Evolutionary conservation across 2,888 invertebrate genomes (phyloP), one percentile per base, ranked within the genome.

Genomic region (Archaeoteleia sp.): DNA sequence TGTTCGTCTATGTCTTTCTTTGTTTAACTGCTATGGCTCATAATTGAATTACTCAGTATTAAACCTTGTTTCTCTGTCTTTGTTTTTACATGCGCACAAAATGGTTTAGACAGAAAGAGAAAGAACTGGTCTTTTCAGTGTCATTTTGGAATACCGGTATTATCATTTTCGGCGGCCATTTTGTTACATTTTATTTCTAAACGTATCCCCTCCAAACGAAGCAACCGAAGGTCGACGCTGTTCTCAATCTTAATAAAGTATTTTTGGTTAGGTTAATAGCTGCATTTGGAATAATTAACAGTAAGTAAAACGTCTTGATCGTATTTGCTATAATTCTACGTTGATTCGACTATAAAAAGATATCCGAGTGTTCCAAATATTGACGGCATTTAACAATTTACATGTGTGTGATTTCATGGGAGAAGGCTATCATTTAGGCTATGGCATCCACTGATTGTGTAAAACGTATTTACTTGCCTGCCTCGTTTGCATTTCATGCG

Each of bases 141-240:
- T n/a, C n/a, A n/a, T n/a, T n/a, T n/a, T n/a, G n/a, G n/a, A n/a
- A n/a, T n/a, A n/a, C n/a, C n/a, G n/a, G n/a, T n/a, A n/a, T n/a
- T n/a, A n/a, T n/a, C 23, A 29, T 35, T 45, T 13, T 27, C 9
- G 46, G 63, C 77, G 70, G 79, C 82, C 82, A 82, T 82, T 82
- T 82, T 82, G 79, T 80, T 72, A 73, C 75, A 73, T 77, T 74
- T 80, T n/a, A 78, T 80, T 80, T 78, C 79, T 72, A 78, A 79
- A 77, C 77, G 76, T 57, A 75, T 75, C 78, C 77, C 78, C 78
- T 74, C 76, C 77, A 76, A 74, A 69, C 55, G 61, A 83, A 84
- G 83, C 84, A 83, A 84, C 77, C 82, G 83, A 84, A 84, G 83
- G 82, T 83, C 82, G 84, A 82, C 82, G 83, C 82, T 83, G 81